Evolutionary conservation across 2,888 invertebrate species (phyloP), one percentile per base, ranked within the genome.

Genomic region (Eristalis intricaria): DNA sequence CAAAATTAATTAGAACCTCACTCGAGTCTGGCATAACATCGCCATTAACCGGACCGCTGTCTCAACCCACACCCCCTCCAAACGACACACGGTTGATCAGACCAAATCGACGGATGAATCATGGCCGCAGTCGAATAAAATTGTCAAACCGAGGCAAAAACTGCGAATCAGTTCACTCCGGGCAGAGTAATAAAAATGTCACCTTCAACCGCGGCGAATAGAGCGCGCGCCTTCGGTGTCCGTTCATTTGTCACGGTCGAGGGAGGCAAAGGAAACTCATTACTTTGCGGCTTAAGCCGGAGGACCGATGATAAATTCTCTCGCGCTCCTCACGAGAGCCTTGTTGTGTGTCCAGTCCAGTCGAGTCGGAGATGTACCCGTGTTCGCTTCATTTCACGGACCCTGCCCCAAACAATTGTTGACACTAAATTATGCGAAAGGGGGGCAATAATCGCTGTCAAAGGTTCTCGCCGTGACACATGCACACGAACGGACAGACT

Each of bases 351-450:
- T 29, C 40, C 68, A 38, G 19, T 60, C 43, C 29, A 8, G 32
- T 32, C 32, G 35, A 69, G 2, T n/a, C 22, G 50, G 15, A 3
- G 22, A 32, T 43, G 19, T 50, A n/a, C 38, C 38, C 61, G 35
- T 80, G 68, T 68, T 32, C 63, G 71, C 71, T 58, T 60, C 71
- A 74, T 77, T 81, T 85, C 85, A 78, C 60, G 65, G 38, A 43
- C 58, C 82, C 82, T 77, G 66, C 84, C 79, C 87, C 83, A 69
- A 87, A 87, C 83, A 87, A 87, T 83, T 87, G 79, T 64, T 87
- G 87, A 87, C 87, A 80, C 87, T 87, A 87, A 87, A 87, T 87
- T 87, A 87, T 87, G 84, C 84, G 87, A 83, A 83, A 82, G 63
- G 74, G 43, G 82, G 69, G 26, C 81, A 86, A 86, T 86, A 86